Conservation (phyloP, 2,113 vertebrate species). For the Myrmophylax atrothorax region DNA sequence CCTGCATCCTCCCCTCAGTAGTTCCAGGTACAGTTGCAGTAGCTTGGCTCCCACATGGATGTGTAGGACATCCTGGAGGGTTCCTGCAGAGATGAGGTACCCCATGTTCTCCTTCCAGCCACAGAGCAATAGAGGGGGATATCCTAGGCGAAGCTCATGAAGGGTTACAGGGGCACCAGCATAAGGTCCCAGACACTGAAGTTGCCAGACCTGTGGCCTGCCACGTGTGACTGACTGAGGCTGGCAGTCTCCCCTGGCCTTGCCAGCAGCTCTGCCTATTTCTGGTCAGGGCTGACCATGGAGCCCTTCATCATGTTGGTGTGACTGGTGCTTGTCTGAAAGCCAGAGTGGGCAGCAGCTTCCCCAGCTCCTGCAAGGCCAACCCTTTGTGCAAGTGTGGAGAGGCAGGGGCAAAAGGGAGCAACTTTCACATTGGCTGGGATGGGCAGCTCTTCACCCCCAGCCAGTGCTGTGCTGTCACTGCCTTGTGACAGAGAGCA, state of each 20-base stretch:
- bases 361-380: neutral
- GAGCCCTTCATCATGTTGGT: neutral
- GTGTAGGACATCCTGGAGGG: neutral
- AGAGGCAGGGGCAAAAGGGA: neutral
- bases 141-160: neutral
- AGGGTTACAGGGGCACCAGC: neutral
- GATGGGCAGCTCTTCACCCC: neutral
- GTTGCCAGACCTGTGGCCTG: neutral
- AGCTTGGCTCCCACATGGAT: neutral
- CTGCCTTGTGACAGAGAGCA: fast-evolving
- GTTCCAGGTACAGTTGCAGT: neutral
- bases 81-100: neutral
- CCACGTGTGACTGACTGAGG: neutral
- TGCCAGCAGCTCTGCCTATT: neutral
- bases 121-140: neutral
- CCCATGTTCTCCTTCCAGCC: neutral
- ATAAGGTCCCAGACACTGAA: fast-evolving
- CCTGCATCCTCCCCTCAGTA: neutral
- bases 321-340: neutral
- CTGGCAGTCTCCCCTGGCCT: neutral
- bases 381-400: neutral
- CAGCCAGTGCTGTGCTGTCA: fast-evolving
- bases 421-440: fast-evolving
- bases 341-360: neutral
- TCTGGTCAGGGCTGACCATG: neutral